These are phyloP conservation scores for Uromys caudimaculatus DNA, from an alignment of 2,797 vertebrate genomes.

Conservation along the genomic window DNA sequence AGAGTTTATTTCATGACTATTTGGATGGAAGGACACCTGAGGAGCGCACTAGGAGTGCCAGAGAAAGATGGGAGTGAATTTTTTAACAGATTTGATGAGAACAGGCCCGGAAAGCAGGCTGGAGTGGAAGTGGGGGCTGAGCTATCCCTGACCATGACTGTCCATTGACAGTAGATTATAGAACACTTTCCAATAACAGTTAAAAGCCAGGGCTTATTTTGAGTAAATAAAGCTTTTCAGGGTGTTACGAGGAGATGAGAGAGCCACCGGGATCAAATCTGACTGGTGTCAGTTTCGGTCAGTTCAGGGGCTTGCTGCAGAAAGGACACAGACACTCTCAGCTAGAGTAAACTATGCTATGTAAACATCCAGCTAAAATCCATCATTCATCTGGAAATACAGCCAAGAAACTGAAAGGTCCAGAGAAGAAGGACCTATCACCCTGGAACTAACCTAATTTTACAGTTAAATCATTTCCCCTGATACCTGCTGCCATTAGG, in stretches of 20 bases:
- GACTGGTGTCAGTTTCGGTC: slow-evolving; percentile 62
- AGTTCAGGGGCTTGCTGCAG: background rate
- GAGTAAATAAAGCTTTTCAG: slow-evolving; percentile 63
- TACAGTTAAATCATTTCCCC: background rate
- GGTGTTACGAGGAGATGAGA: slow-evolving; percentile 7
- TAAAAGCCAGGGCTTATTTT: slow-evolving; percentile 57
- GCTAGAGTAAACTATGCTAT: background rate
- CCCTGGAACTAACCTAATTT: background rate
- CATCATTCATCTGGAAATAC: background rate
- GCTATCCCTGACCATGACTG: background rate
- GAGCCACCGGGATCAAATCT: slow-evolving; percentile 40
- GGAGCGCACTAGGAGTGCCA: background rate
- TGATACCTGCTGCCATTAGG: background rate
- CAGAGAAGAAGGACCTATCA: background rate
- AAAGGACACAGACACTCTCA: background rate
- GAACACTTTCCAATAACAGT: background rate
- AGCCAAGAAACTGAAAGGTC: background rate
- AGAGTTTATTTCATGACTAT: background rate
- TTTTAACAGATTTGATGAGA: background rate
- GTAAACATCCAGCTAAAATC: slow-evolving; percentile 12
- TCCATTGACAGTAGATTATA: background rate
- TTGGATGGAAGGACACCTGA: background rate
- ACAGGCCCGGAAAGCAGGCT: background rate
- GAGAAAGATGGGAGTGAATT: background rate
- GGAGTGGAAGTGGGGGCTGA: background rate